Conservation (phyloP, 2,113 vertebrate genomes). For the Drymodes brunneopygia region DNA sequence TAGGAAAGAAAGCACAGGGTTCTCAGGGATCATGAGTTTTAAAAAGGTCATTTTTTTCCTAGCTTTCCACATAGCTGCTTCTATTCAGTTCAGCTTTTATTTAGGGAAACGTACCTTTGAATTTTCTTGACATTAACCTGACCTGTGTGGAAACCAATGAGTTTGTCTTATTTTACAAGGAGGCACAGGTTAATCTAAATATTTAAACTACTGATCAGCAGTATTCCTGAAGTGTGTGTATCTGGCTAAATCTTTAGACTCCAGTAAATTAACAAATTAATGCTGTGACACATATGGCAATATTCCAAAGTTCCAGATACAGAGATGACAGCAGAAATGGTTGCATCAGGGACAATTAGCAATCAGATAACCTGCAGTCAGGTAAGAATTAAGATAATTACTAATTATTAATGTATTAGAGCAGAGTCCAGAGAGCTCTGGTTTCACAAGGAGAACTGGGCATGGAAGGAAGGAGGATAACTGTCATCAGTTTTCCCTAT, state of each 20-base stretch:
- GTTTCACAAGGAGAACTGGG: background rate
- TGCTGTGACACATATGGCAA: background rate
- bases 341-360: background rate
- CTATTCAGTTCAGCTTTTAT: background rate
- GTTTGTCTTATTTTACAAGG: background rate
- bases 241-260: background rate
- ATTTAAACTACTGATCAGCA: slow-evolving; percentile 7
- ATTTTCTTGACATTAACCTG: background rate
- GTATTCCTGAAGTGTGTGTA: background rate
- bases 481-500: background rate
- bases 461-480: background rate
- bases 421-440: background rate
- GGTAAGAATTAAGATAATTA: background rate
- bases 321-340: background rate
- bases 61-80: background rate
- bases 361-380: background rate
- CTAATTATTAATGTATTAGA: background rate
- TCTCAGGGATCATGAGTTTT: background rate
- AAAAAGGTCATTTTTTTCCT: fast-evolving
- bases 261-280: background rate
- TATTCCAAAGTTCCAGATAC: background rate
- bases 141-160: background rate
- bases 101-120: background rate
- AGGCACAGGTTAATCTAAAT: background rate
- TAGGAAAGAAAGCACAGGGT: background rate